A percentile compares a stretch with the other conserved stretches of the same genome.
These are phyloP conservation scores for Megalops atlanticus DNA, from an alignment of 2,113 vertebrate species.

Conservation along the genomic window DNA sequence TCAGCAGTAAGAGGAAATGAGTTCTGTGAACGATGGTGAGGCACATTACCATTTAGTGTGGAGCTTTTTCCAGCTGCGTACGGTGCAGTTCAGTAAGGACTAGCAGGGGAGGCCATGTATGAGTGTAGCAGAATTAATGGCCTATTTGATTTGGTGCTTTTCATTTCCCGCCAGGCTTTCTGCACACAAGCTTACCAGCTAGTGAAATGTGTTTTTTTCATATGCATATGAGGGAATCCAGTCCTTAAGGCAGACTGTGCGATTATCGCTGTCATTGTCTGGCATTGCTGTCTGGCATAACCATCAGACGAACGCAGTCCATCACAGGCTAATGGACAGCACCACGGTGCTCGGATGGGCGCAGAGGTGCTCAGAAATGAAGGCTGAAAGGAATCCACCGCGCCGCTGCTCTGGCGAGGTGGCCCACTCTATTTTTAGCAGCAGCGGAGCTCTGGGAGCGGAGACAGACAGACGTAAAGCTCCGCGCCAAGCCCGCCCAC, in stretches of 20 bases:
- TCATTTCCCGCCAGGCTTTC: background rate
- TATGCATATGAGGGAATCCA: background rate
- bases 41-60: background rate
- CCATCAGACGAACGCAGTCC: background rate
- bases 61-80: background rate
- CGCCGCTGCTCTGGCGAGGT: conserved; percentile 23
- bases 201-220: background rate
- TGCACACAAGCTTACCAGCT: background rate
- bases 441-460: background rate
- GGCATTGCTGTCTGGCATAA: background rate
- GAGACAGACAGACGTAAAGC: background rate
- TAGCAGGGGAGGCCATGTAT: background rate
- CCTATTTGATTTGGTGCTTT: background rate
- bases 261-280: background rate
- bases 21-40: background rate
- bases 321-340: background rate
- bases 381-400: conserved; percentile 7
- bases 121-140: background rate
- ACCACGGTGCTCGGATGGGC: background rate
- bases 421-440: conserved; percentile 42
- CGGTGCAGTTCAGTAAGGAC: background rate
- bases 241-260: background rate
- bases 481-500: background rate
- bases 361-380: background rate
- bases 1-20: background rate